Percentiles rank a stretch among this genome's conserved stretches.
phyloP scores from a whole-genome alignment of 2,888 invertebrate genomes.

The Thera obeliscata region DNA sequence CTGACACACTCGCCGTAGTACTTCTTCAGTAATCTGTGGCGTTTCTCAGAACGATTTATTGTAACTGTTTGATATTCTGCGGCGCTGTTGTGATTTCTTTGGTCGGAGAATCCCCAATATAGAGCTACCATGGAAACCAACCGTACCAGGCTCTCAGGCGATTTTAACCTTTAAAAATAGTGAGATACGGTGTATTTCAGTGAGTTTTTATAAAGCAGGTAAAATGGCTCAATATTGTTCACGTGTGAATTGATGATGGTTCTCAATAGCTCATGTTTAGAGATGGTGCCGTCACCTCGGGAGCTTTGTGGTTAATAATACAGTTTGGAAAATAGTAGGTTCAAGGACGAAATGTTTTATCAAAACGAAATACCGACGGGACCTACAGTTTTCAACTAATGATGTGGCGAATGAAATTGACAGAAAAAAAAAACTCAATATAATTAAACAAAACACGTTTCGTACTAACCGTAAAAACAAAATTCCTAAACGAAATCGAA shows the following conservation, averaged over 20 bases:
- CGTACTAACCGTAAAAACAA: no score
- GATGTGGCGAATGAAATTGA: no score
- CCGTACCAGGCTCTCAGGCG: neutral
- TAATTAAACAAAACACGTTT: no score
- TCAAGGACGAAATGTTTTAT: no score
- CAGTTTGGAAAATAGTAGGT: no score
- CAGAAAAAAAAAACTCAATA: no score
- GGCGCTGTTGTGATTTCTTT: constrained; percentile 7
- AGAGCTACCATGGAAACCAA: neutral
- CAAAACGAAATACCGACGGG: no score
- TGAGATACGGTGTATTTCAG: neutral
- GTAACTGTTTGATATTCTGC: constrained; percentile 6
- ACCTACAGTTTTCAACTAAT: no score
- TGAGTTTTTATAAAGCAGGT: neutral
- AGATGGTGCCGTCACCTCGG: no score
- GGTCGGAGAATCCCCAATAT: constrained; percentile 11
- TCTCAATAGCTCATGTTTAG: no score
- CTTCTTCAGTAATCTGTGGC: neutral
- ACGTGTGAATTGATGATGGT: neutral
- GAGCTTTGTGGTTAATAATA: no score
- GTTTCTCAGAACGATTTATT: constrained; percentile 1
- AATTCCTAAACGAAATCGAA: no score
- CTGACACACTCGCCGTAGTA: neutral
- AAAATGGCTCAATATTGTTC: constrained; percentile 8
- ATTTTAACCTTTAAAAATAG: neutral